A percentile compares a stretch with the other conserved stretches of the same genome.
These are phyloP conservation scores for Scotopteryx bipunctaria DNA, from an alignment of 2,888 invertebrate species.

Conservation along the genomic window DNA sequence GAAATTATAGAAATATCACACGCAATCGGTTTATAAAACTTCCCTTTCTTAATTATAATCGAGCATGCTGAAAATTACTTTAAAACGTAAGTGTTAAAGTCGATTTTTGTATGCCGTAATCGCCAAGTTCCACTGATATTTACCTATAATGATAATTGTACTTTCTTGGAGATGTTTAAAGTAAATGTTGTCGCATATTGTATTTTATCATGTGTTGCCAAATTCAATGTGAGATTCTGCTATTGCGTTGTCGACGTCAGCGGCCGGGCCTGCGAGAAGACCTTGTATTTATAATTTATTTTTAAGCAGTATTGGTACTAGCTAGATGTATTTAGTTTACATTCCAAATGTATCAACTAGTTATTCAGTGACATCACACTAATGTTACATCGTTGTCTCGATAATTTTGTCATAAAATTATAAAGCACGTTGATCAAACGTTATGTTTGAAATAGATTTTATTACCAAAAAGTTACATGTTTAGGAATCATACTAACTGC, in stretches of 20 bases:
- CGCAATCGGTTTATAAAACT: slow-evolving; percentile 54
- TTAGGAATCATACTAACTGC: slow-evolving; percentile 67
- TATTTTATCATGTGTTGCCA: slow-evolving; percentile 59
- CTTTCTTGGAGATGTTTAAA: slow-evolving; percentile 41
- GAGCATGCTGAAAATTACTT: slow-evolving; percentile 26
- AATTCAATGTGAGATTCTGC: slow-evolving; percentile 39
- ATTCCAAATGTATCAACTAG: slow-evolving; percentile 66
- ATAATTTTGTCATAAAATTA: slow-evolving; percentile 22
- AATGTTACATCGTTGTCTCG: slow-evolving; percentile 41
- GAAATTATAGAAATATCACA: slow-evolving; percentile 65
- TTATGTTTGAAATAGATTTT: slow-evolving; percentile 57
- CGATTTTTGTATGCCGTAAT: slow-evolving; percentile 27
- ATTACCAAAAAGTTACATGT: slow-evolving; percentile 62
- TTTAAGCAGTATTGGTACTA: slow-evolving; percentile 77
- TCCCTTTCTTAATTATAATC: slow-evolving; percentile 37
- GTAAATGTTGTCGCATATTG: slow-evolving; percentile 47
- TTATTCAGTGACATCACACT: slow-evolving; percentile 51
- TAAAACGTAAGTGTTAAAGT: slow-evolving; percentile 5
- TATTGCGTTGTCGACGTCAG: slow-evolving; percentile 22
- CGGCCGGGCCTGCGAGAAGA: slow-evolving; percentile 30
- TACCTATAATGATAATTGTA: slow-evolving; percentile 19
- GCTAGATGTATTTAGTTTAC: slow-evolving; percentile 70
- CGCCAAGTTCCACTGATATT: slow-evolving; percentile 19
- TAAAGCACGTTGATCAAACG: slow-evolving; percentile 41
- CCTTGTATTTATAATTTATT: slow-evolving; percentile 65